Base-by-base conservation (phyloP, 2,888 invertebrate genomes). In the Machimus atricapillus region DNA sequence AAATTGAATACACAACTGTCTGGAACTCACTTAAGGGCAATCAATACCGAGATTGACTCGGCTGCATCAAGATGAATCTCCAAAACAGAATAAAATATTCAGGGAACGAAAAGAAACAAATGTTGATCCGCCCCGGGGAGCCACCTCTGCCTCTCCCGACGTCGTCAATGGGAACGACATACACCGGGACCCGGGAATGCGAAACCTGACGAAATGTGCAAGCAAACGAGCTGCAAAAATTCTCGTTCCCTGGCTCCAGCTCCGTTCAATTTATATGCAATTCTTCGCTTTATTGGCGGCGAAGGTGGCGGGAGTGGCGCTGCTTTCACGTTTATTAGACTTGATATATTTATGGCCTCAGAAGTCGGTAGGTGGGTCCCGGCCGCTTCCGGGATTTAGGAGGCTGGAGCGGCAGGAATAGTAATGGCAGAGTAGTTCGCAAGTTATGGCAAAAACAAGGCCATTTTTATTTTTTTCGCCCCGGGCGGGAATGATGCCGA, bases 251-350 rank as follows among this genome's bases (percentile, higher is more conserved):
- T 2, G 12, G 9, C 12, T 27, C 66, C 66, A 4, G n/a, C 52
- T 74, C 76, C 37, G 14, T 40, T 37, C 76, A 16, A 76, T 76
- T 76, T 76, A 76, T 76, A 37, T 76, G 76, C 76, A 76, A 16
- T 76, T 76, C 37, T 34, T 34, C 9, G 40, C 9, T 76, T 76
- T 76, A 76, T 76, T 37, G 37, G 66, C 66, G 76, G 76, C 19
- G 37, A 37, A 76, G 76, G 34, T 81, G 66, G 12, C 66, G 66
- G 66, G 66, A 66, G 37, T 66, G 31, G 23, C 82, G 23, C 23
- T 58, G 82, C 82, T 34, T 31, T 82, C 58, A 56, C 82, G 40
- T 82, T 82, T 82, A 82, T 82, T 82, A 82, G 82, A 82, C 58
- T 37, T 58, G 82, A 52, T 82, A 66, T 66, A 82, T 82, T 82